phyloP scores from a whole-genome alignment of 2,797 vertebrate genomes.

The Acomys russatus region DNA sequence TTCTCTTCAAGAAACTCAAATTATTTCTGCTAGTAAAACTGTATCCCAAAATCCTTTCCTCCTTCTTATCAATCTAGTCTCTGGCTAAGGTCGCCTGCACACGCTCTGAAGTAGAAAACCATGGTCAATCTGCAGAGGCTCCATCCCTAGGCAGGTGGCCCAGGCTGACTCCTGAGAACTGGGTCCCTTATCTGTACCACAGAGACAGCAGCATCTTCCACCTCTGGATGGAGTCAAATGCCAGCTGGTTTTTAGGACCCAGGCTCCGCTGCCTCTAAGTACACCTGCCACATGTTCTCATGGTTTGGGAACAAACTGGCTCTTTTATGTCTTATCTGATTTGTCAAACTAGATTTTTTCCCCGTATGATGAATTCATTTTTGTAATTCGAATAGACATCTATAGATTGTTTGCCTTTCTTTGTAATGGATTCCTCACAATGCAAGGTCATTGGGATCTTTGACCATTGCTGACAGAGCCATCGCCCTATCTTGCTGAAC shows the following conservation, averaged over 20 bases:
- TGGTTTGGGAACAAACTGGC: background rate
- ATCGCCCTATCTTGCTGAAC: background rate
- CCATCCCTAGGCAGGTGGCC: too few relatives aligned
- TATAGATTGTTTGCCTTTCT: background rate
- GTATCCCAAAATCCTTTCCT: background rate
- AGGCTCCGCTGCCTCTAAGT: background rate
- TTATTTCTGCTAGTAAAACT: background rate
- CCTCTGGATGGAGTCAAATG: background rate
- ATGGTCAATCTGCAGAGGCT: background rate
- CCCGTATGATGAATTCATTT: background rate
- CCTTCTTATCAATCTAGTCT: background rate
- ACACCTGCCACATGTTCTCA: background rate
- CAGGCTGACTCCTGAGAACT: fast-evolving
- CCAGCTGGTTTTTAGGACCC: too few relatives aligned
- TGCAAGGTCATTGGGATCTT: background rate
- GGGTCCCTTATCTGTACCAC: fast-evolving
- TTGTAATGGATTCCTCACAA: background rate
- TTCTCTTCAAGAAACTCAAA: background rate
- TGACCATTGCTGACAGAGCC: background rate
- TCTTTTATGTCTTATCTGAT: background rate
- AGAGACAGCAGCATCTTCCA: background rate
- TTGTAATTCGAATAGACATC: background rate
- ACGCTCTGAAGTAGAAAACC: background rate
- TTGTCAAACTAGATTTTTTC: background rate
- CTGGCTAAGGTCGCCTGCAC: background rate